These are phyloP conservation scores for Copidosoma aretas DNA, from an alignment of 2,888 invertebrate species.

Conservation along the genomic window DNA sequence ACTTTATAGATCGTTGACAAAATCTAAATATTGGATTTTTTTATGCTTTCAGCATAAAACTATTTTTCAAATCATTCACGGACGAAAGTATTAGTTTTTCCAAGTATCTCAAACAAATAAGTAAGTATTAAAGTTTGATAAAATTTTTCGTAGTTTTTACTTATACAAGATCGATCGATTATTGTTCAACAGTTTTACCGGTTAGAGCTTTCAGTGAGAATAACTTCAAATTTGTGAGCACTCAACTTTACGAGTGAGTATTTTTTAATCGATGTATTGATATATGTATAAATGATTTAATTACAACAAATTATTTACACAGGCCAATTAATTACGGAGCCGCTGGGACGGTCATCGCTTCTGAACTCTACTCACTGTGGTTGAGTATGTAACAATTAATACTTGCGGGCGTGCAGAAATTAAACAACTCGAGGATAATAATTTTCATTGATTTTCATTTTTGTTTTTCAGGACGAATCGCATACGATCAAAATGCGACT, in stretches of 20 bases:
- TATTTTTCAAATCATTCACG: slow-evolving; percentile 23
- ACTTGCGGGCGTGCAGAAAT: no score
- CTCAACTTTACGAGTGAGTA: slow-evolving; percentile 29
- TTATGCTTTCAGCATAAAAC: slow-evolving; percentile 19
- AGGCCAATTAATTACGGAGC: slow-evolving; percentile 39
- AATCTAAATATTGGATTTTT: no score
- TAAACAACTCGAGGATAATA: neutral
- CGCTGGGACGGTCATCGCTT: slow-evolving; percentile 24
- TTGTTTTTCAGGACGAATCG: slow-evolving; percentile 10
- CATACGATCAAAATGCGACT: neutral
- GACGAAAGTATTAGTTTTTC: slow-evolving; percentile 12
- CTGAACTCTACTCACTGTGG: slow-evolving; percentile 16
- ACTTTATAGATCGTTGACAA: no score
- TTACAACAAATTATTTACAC: neutral
- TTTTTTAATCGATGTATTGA: neutral
- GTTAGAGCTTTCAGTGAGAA: slow-evolving; percentile 24
- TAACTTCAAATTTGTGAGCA: slow-evolving; percentile 24
- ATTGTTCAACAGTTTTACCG: slow-evolving; percentile 23
- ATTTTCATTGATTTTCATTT: neutral
- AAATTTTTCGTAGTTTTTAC: neutral
- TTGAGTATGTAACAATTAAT: slow-evolving; percentile 23
- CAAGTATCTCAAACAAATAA: slow-evolving; percentile 20
- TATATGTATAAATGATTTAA: no score
- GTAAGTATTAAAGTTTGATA: slow-evolving; percentile 1
- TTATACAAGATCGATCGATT: no score